Conservation (phyloP, 2,888 invertebrate genomes). For the Sylvicola fuscatus region DNA sequence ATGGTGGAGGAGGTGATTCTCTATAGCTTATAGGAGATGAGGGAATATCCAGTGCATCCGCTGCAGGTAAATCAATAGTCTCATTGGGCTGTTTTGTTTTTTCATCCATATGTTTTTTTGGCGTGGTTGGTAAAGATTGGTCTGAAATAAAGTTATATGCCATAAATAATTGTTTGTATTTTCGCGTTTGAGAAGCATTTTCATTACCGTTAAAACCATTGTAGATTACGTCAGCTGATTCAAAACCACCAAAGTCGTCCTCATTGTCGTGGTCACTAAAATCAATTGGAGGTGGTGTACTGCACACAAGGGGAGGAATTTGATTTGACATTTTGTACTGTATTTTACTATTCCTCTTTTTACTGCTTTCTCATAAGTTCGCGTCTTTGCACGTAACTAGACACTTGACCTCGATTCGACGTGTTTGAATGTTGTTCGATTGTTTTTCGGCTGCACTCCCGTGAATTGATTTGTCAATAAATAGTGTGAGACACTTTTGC, state of each 20-base stretch:
- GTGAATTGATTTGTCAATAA: too few species aligned
- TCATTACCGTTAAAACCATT: conserved; percentile 3
- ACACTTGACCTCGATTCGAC: too few species aligned
- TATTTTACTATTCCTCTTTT: too few species aligned
- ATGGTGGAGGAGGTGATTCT: too few species aligned
- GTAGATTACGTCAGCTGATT: conserved; percentile 8
- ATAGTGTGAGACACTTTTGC: too few species aligned
- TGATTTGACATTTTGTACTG: conserved; percentile 26
- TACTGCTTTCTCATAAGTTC: too few species aligned
- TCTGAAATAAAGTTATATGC: conserved; percentile 2
- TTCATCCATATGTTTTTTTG: not conserved
- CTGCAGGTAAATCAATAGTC: conserved; percentile 3
- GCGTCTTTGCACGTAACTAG: too few species aligned
- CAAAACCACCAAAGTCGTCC: conserved; percentile 19
- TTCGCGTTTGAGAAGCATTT: too few species aligned
- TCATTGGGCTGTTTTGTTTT: not conserved
- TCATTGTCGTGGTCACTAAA: conserved; percentile 10
- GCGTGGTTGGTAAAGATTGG: conserved; percentile 5
- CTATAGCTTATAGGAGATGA: too few species aligned
- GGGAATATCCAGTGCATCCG: not conserved
- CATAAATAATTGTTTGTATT: too few species aligned
- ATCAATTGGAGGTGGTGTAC: conserved; percentile 33
- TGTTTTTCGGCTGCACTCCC: too few species aligned
- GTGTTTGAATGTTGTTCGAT: too few species aligned
- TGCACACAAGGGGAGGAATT: conserved; percentile 33